Base-by-base conservation (phyloP, 2,113 vertebrate species). In the Aptenodytes forsteri region DNA sequence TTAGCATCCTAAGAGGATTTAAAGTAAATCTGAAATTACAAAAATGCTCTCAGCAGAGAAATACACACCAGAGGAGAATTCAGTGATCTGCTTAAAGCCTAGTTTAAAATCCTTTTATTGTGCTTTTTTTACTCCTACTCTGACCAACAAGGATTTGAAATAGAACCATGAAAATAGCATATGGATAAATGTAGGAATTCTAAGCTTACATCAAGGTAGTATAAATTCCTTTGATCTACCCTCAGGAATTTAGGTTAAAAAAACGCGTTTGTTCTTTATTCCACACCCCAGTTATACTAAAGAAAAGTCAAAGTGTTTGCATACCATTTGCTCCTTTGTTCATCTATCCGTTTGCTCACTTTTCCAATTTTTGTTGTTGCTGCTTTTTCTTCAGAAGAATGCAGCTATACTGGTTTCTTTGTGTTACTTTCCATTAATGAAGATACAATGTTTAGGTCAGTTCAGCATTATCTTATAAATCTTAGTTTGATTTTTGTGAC, bases 381-480 rank as follows among this genome's bases (percentile, higher is more conserved):
- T 58, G 23, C 19, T 30, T 65, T 88, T 92, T 64, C 38, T 78
- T 79, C 34, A 40, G 42, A 59, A 80, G 19, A 89, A 42, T 52
- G 22, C 21, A 66, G 19, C 7, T 71, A 10, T 21, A 18, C 9
- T 49, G 17, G 5, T 81, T 96, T 84, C n/a, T 73, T 30, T 92
- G 38, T 65, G 42, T 65, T 91, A 50, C 25, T 72, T 96, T 42
- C 77, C 59, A 78, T 83, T 95, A 92, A 77, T 40, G 59, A 93
- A 89, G 85, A 94, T 69, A 67, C 67, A 91, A 92, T 27, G 67
- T 75, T 94, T 93, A 91, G 55, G 80, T 83, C 73, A 83, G 46
- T 72, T 93, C 69, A 94, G 67, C 76, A 93, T 93, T 93, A 91
- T 87, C 88, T 85, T 97, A 94, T 96, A 96, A 97, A 97, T 95